Evolutionary conservation across 2,888 invertebrate species (phyloP).

Genomic region (Campoletis raptor): DNA sequence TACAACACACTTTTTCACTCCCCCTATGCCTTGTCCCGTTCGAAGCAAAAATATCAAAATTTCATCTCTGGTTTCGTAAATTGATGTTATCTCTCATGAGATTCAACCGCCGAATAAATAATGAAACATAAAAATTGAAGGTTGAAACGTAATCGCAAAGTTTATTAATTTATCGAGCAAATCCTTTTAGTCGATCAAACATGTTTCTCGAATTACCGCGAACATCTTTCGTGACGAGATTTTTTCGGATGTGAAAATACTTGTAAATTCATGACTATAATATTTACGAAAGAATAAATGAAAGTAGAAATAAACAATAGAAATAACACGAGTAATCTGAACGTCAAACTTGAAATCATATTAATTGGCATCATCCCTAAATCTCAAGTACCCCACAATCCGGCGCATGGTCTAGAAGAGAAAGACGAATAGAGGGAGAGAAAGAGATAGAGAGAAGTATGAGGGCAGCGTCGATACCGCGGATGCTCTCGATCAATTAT

Average conservation of each 20-base stretch:
- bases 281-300: too few relatives aligned
- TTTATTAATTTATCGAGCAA: slow-evolving; percentile 60
- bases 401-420: background rate
- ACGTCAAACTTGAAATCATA: slow-evolving; percentile 5
- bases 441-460: slow-evolving; percentile 21
- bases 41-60: slow-evolving; percentile 54
- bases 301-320: background rate
- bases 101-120: slow-evolving; percentile 46
- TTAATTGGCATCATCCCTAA: slow-evolving; percentile 52
- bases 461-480: slow-evolving; percentile 54
- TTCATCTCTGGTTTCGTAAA: slow-evolving; percentile 58
- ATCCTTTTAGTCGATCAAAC: slow-evolving; percentile 82
- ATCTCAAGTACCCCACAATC: background rate
- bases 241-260: background rate
- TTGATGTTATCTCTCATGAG: slow-evolving; percentile 10
- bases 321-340: background rate
- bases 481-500: slow-evolving; percentile 79
- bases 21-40: background rate
- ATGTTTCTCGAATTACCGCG: slow-evolving; percentile 80
- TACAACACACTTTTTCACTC: slow-evolving; percentile 55
- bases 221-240: background rate
- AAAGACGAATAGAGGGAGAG: background rate
- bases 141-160: slow-evolving; percentile 11
- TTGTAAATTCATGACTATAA: background rate
- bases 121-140: slow-evolving; percentile 45